These are phyloP conservation scores for Clunio marinus DNA, from an alignment of 2,888 invertebrate genomes.

Conservation along the genomic window DNA sequence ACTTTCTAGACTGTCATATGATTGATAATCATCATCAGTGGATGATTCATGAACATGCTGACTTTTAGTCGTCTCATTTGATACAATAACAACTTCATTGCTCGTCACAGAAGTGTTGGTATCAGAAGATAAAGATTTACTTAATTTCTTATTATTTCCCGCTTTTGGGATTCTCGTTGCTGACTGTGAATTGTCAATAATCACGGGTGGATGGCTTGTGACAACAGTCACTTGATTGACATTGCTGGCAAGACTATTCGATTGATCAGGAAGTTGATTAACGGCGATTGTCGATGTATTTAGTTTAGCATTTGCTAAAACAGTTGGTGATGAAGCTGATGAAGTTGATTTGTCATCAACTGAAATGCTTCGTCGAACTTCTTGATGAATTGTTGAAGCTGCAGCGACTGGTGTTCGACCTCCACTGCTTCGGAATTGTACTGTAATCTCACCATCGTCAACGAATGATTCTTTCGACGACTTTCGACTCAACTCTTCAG, in stretches of 20 bases:
- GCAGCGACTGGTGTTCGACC: background rate
- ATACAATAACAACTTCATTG: slow-evolving; percentile 75
- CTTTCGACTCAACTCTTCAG: background rate
- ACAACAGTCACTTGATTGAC: slow-evolving; percentile 79
- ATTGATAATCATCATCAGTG: slow-evolving; percentile 73
- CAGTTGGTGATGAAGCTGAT: slow-evolving; percentile 20
- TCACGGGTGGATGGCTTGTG: slow-evolving; percentile 72
- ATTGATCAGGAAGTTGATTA: slow-evolving; percentile 55
- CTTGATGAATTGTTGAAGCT: background rate
- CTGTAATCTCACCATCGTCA: slow-evolving; percentile 21
- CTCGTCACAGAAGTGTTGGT: slow-evolving; percentile 33
- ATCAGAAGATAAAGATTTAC: slow-evolving; percentile 21
- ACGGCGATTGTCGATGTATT: slow-evolving; percentile 50
- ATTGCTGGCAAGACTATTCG: slow-evolving; percentile 70
- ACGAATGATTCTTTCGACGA: slow-evolving; percentile 2
- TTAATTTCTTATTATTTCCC: slow-evolving; percentile 2
- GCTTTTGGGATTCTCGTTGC: slow-evolving; percentile 46
- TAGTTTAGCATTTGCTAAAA: background rate
- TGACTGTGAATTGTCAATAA: slow-evolving; percentile 58
- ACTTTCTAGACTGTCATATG: slow-evolving; percentile 70
- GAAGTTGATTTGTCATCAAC: slow-evolving; percentile 26
- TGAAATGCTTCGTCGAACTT: slow-evolving; percentile 28
- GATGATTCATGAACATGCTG: slow-evolving; percentile 62
- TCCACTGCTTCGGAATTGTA: slow-evolving; percentile 1
- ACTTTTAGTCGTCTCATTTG: slow-evolving; percentile 71